Conservation (phyloP, 2,797 vertebrate genomes). For the Cottoperca gobio region DNA sequence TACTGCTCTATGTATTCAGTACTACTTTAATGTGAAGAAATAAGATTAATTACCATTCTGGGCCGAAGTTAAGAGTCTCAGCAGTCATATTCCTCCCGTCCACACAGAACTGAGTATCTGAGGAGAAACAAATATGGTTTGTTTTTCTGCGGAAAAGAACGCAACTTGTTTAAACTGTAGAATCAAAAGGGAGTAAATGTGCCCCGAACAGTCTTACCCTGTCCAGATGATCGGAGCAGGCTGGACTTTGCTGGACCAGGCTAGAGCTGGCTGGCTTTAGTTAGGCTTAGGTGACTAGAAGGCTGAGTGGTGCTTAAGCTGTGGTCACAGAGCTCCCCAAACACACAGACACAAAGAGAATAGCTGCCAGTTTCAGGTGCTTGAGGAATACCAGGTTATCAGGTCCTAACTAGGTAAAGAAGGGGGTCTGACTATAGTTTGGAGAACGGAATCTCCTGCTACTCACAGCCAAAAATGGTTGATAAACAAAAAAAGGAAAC, state of each 20-base stretch:
- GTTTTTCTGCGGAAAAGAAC: neutral
- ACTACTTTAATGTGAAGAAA: neutral
- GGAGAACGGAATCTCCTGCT: constrained; percentile 82
- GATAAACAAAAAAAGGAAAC: constrained; percentile 75
- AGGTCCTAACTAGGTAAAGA: constrained; percentile 77
- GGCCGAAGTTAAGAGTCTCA: constrained; percentile 97
- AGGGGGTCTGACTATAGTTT: constrained; percentile 73
- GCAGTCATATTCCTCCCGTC: constrained; percentile 93
- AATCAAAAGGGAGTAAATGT: neutral
- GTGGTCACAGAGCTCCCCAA: constrained; percentile 84
- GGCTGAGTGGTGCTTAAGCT: constrained; percentile 85
- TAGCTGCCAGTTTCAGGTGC: constrained; percentile 88
- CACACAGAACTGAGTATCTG: constrained; percentile 86
- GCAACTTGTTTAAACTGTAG: neutral
- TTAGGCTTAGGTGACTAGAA: constrained; percentile 87
- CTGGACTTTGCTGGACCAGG: constrained; percentile 84
- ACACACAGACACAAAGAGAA: constrained; percentile 81
- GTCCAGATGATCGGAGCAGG: constrained; percentile 90
- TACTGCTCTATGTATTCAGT: neutral
- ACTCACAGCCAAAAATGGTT: constrained; percentile 78
- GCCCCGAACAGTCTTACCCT: constrained; percentile 76
- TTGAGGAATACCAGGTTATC: constrained; percentile 82
- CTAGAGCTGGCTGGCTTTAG: constrained; percentile 80
- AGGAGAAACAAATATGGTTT: neutral
- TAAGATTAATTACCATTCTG: constrained; percentile 88